These are phyloP conservation scores for Hyperopisus bebe DNA, from an alignment of 2,113 vertebrate species.

Conservation along the genomic window DNA sequence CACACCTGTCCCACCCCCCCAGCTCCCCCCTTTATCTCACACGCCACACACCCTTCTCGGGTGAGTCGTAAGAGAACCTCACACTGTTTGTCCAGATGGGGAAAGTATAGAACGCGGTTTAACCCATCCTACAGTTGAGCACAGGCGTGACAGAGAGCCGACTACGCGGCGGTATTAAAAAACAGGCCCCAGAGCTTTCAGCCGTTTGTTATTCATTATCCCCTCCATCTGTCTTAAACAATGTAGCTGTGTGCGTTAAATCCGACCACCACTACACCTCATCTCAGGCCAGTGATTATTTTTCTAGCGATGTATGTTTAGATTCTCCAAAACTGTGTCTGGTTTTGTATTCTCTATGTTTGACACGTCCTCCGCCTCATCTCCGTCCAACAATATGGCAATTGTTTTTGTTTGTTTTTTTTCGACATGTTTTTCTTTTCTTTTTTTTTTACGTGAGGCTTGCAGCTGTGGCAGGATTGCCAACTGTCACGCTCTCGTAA, in stretches of 20 bases:
- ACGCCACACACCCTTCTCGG: background rate
- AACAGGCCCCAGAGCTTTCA: background rate
- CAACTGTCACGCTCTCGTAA: background rate
- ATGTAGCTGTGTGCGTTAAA: slow-evolving; percentile 42
- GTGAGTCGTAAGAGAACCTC: background rate
- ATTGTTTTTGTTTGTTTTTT: background rate
- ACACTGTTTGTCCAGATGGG: slow-evolving; percentile 12
- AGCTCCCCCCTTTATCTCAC: background rate
- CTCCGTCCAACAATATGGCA: background rate
- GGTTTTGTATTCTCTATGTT: background rate
- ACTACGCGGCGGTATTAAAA: background rate
- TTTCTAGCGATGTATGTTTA: background rate
- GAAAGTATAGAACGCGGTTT: background rate
- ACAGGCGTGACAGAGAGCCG: background rate
- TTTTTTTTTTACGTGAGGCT: background rate
- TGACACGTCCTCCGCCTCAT: background rate
- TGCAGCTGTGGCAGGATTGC: background rate
- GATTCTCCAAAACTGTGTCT: background rate
- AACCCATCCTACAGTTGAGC: background rate
- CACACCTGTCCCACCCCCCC: background rate
- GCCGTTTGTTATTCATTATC: slow-evolving; percentile 32
- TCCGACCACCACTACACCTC: background rate
- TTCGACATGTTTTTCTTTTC: background rate
- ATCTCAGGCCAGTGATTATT: background rate
- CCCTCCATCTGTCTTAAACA: slow-evolving; percentile 19